phyloP scores from a whole-genome alignment of 1,140 invertebrate species.

The Agrilus planipennis region DNA sequence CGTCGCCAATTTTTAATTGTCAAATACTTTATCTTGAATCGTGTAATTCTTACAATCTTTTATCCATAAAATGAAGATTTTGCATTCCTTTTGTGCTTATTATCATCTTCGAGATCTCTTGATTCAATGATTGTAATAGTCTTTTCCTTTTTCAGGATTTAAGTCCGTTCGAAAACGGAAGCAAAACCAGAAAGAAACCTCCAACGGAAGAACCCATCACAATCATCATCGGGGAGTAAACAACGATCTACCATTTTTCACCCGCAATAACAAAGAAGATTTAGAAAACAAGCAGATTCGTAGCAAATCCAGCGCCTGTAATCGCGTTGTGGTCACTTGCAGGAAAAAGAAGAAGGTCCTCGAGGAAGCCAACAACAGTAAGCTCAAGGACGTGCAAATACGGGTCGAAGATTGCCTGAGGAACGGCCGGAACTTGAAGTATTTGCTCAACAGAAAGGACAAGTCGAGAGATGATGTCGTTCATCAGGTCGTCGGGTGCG shows the following conservation, averaged over 20 bases:
- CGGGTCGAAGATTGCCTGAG: slow-evolving; percentile 21
- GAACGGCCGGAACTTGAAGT: slow-evolving; percentile 3
- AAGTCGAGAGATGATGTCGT: slow-evolving; percentile 1
- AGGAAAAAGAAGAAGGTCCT: slow-evolving; percentile 34
- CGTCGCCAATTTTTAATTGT: too few species aligned
- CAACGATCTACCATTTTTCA: too few species aligned
- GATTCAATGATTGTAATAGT: too few species aligned
- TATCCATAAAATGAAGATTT: too few species aligned
- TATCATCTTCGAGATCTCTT: too few species aligned
- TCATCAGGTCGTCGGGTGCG: neutral
- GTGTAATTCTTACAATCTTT: too few species aligned
- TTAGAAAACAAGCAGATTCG: slow-evolving; percentile 29
- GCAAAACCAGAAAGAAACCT: slow-evolving; percentile 22
- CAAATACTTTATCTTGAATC: too few species aligned
- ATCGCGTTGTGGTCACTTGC: slow-evolving; percentile 12
- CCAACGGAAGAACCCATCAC: slow-evolving; percentile 11
- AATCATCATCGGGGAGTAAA: too few species aligned
- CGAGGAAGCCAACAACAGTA: slow-evolving; percentile 33
- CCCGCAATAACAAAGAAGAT: slow-evolving; percentile 28
- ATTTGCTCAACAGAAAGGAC: slow-evolving; percentile 2
- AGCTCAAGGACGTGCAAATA: slow-evolving; percentile 29
- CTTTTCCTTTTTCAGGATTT: slow-evolving; percentile 21
- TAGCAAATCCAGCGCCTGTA: slow-evolving; percentile 21
- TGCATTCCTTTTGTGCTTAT: too few species aligned
- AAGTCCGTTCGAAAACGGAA: slow-evolving; percentile 24